Conservation (phyloP, 2,888 invertebrate genomes). For the Prenolepis imparis region DNA sequence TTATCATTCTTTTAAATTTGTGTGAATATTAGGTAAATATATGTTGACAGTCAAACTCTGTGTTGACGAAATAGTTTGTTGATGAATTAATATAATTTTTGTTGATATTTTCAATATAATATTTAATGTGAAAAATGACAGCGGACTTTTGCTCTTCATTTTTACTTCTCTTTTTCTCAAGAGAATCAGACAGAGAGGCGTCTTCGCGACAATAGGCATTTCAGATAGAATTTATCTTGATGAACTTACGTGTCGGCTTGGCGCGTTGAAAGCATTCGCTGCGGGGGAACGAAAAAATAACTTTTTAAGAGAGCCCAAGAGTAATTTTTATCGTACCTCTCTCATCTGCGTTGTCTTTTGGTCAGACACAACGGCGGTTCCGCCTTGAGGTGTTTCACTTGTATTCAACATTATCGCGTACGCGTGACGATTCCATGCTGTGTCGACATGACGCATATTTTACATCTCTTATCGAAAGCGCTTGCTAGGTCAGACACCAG, state of each 20-base stretch:
- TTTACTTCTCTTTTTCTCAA: background rate
- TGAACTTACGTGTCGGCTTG: conserved; percentile 27
- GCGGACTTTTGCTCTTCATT: conserved; percentile 30
- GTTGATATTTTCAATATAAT: background rate
- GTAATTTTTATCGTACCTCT: conserved; percentile 57
- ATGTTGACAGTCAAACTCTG: no score
- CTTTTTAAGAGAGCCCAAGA: conserved; percentile 11
- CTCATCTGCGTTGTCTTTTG: conserved; percentile 16
- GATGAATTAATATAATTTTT: background rate
- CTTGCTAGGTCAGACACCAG: conserved; percentile 5
- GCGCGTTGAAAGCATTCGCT: conserved; percentile 40
- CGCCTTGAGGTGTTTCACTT: background rate
- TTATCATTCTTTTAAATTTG: background rate
- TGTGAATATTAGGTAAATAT: background rate
- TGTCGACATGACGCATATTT: conserved; percentile 40
- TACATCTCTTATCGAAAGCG: conserved; percentile 30
- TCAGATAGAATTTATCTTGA: conserved; percentile 37
- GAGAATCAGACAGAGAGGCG: conserved; percentile 18
- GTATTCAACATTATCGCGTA: conserved; percentile 18
- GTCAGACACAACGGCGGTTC: background rate
- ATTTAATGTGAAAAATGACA: background rate
- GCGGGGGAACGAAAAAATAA: conserved; percentile 38
- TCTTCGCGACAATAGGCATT: conserved; percentile 47
- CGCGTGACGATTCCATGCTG: background rate
- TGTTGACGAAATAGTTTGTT: background rate